A percentile compares a stretch with the other conserved stretches of the same genome.
Evolutionary conservation across 2,888 invertebrate species (phyloP).

Genomic region (Campopleginae sp.): DNA sequence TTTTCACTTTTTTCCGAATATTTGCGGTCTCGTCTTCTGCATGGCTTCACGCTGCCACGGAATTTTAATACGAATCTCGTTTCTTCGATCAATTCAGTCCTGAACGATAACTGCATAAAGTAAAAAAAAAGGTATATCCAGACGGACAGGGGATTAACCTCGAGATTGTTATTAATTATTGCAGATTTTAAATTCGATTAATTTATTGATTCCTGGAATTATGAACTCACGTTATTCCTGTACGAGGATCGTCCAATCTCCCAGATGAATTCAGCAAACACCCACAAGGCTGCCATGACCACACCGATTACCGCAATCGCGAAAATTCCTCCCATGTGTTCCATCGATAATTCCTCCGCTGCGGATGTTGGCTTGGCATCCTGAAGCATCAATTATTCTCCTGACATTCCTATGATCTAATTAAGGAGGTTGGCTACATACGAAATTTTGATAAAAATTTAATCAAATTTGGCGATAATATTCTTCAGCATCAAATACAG

Average conservation of each 20-base stretch:
- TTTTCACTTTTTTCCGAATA: not conserved
- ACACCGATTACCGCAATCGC: slow-evolving; percentile 90
- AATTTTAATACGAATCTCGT: slow-evolving; percentile 89
- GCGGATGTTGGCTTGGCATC: slow-evolving; percentile 84
- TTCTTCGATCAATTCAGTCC: slow-evolving; percentile 88
- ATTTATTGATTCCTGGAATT: not conserved
- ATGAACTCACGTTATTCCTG: slow-evolving; percentile 84
- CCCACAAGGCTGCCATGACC: slow-evolving; percentile 86
- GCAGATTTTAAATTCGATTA: not conserved
- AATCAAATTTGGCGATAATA: too few species aligned
- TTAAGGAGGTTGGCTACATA: too few species aligned
- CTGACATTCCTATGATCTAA: not conserved
- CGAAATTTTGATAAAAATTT: too few species aligned
- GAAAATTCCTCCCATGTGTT: slow-evolving; percentile 94
- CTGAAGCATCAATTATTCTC: slow-evolving; percentile 57
- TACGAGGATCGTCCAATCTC: slow-evolving; percentile 85
- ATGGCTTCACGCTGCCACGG: slow-evolving; percentile 84
- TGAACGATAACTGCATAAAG: slow-evolving; percentile 86
- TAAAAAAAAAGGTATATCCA: not conserved
- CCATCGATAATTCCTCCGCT: slow-evolving; percentile 88
- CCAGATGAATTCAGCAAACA: slow-evolving; percentile 89
- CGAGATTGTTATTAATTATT: not conserved
- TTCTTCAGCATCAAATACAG: too few species aligned
- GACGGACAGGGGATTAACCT: not conserved
- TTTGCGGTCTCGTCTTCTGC: not conserved